Percentiles rank a stretch among this genome's conserved stretches.
These are phyloP conservation scores for Tychaedon coryphoeus DNA, from an alignment of 2,113 vertebrate genomes.

Conservation along the genomic window DNA sequence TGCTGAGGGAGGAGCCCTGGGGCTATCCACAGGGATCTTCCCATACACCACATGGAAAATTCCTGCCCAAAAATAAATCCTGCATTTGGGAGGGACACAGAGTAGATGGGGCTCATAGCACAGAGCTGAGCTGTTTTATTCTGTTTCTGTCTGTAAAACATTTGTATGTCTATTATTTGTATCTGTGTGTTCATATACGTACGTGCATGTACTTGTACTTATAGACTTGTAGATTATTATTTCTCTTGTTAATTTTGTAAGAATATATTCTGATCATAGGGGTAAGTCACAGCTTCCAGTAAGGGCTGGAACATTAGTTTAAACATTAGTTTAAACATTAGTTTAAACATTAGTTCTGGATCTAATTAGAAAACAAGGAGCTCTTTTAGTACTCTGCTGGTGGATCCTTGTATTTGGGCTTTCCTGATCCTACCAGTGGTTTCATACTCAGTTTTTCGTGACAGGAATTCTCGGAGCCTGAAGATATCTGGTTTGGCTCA, in stretches of 20 bases:
- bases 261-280: not conserved
- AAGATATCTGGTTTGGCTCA: not conserved
- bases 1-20: not conserved
- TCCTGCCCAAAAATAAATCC: not conserved
- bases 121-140: not conserved
- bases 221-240: not conserved
- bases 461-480: not conserved
- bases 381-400: not conserved
- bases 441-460: not conserved
- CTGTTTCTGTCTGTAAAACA: not conserved
- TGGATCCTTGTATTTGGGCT: not conserved
- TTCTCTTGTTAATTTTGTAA: not conserved
- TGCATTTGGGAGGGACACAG: not conserved
- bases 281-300: not conserved
- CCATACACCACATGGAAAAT: constrained; percentile 18
- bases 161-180: not conserved
- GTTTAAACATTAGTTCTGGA: not conserved
- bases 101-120: not conserved
- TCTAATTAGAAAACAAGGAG: not conserved
- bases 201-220: not conserved
- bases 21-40: not conserved
- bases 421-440: not conserved
- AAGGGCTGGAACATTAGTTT: not conserved
- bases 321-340: not conserved
- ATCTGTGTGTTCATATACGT: not conserved